phyloP scores from a whole-genome alignment of 1,140 invertebrate species.

The Drosophila sproati region DNA sequence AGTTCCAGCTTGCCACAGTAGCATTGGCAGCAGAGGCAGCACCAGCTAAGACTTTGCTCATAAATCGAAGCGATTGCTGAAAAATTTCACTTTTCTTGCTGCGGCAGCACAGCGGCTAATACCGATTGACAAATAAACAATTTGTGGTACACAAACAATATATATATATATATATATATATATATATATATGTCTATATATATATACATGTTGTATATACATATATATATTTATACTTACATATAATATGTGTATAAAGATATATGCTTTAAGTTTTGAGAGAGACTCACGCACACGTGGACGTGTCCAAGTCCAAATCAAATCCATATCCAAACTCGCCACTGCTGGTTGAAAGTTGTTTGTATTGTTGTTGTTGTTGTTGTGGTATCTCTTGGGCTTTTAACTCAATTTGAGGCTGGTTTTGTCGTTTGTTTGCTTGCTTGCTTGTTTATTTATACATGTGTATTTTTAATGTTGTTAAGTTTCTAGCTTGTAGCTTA shows the following conservation, averaged over 20 bases:
- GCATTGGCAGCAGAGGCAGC: too few relatives aligned
- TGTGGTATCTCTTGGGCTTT: constrained; percentile 73
- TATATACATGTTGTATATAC: neutral
- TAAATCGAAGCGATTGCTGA: constrained; percentile 45
- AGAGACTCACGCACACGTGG: constrained; percentile 63
- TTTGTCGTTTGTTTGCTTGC: constrained; percentile 31
- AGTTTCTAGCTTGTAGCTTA: constrained; percentile 65
- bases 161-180: constrained; percentile 2
- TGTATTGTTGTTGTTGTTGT: constrained; percentile 51
- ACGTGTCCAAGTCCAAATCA: constrained; percentile 69
- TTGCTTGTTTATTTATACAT: constrained; percentile 70
- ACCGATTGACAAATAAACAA: constrained; percentile 80
- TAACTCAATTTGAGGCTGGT: constrained; percentile 74
- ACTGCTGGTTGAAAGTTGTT: constrained; percentile 75
- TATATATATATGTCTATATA: constrained; percentile 12
- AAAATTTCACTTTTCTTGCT: constrained; percentile 74
- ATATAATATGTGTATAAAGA: constrained; percentile 22
- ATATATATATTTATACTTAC: constrained; percentile 1
- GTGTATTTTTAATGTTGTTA: constrained; percentile 63
- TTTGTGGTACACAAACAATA: constrained; percentile 50
- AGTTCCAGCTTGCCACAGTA: constrained; percentile 1
- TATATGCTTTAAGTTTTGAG: constrained; percentile 3
- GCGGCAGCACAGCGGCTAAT: constrained; percentile 53
- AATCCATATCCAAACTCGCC: constrained; percentile 59
- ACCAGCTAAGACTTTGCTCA: constrained; percentile 26